A percentile compares a stretch with the other conserved stretches of the same genome.
Conservation (phyloP, 2,797 vertebrate genomes). For the Chaenodraco wilsoni region DNA sequence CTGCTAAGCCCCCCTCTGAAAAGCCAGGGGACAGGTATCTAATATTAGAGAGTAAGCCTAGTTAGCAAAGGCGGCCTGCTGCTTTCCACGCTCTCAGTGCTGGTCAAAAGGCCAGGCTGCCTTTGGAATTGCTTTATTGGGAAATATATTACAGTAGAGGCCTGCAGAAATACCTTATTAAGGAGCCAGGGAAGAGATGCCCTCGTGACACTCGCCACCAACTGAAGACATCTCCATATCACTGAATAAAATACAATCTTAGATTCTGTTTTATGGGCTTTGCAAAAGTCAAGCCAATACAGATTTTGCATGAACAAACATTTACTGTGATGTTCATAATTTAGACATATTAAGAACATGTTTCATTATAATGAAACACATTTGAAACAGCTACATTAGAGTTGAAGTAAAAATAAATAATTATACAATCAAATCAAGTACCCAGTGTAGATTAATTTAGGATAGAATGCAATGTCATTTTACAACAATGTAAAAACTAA, state of each 20-base stretch:
- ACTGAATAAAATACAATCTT: slow-evolving; percentile 76
- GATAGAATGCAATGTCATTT: neutral
- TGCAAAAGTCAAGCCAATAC: slow-evolving; percentile 67
- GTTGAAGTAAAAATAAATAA: neutral
- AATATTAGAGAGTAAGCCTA: slow-evolving; percentile 88
- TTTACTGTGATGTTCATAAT: slow-evolving; percentile 33
- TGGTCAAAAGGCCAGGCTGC: slow-evolving; percentile 77
- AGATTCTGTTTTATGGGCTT: slow-evolving; percentile 61
- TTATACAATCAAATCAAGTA: slow-evolving; percentile 10
- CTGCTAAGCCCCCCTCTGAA: slow-evolving; percentile 87
- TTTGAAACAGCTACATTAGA: slow-evolving; percentile 18
- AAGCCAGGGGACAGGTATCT: slow-evolving; percentile 87
- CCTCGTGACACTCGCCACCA: slow-evolving; percentile 74
- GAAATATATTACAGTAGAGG: slow-evolving; percentile 88
- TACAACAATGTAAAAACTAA: neutral
- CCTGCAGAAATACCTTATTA: slow-evolving; percentile 84
- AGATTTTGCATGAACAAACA: slow-evolving; percentile 56
- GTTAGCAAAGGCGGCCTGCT: slow-evolving; percentile 84
- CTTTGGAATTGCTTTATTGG: slow-evolving; percentile 82
- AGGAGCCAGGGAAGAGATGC: slow-evolving; percentile 81
- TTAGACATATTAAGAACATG: slow-evolving; percentile 26
- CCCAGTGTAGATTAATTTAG: neutral
- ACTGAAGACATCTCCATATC: slow-evolving; percentile 81
- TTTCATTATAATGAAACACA: neutral
- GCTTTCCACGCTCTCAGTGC: slow-evolving; percentile 75